phyloP scores from a whole-genome alignment of 1,140 invertebrate species.

The Pogonomyrmex barbatus region DNA sequence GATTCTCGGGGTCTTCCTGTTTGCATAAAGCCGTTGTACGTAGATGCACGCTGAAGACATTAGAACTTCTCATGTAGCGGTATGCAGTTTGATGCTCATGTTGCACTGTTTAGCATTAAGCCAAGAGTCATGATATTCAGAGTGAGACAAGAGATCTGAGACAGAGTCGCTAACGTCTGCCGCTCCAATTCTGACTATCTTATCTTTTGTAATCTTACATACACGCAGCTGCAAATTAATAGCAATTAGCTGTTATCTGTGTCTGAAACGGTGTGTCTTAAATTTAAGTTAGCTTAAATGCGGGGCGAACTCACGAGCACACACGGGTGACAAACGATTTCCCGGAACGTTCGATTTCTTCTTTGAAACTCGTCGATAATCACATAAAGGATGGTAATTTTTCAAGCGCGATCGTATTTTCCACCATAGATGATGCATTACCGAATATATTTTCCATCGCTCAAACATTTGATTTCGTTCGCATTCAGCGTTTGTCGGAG shows the following conservation, averaged over 20 bases:
- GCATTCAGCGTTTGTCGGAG: neutral
- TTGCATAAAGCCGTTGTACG: constrained; percentile 55
- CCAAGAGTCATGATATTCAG: constrained; percentile 39
- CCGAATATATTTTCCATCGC: neutral
- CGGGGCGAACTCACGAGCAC: neutral
- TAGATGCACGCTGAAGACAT: constrained; percentile 36
- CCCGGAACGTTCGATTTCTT: neutral
- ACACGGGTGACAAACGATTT: neutral
- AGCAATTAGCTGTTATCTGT: constrained; percentile 26
- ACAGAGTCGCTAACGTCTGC: constrained; percentile 27
- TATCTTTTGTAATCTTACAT: constrained; percentile 28
- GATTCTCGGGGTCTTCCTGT: constrained; percentile 36
- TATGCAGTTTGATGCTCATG: constrained; percentile 36
- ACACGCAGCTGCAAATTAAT: constrained; percentile 12
- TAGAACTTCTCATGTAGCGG: constrained; percentile 43
- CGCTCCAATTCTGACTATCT: constrained; percentile 33
- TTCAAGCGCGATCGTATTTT: too few species aligned
- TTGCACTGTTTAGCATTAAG: constrained; percentile 57
- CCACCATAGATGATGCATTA: neutral
- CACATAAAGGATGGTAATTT: neutral
- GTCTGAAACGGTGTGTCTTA: neutral
- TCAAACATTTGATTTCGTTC: neutral
- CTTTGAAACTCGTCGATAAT: neutral
- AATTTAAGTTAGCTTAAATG: constrained; percentile 20
- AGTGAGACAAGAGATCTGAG: neutral